phyloP scores from a whole-genome alignment of 2,113 vertebrate species.

The Sturnus vulgaris region DNA sequence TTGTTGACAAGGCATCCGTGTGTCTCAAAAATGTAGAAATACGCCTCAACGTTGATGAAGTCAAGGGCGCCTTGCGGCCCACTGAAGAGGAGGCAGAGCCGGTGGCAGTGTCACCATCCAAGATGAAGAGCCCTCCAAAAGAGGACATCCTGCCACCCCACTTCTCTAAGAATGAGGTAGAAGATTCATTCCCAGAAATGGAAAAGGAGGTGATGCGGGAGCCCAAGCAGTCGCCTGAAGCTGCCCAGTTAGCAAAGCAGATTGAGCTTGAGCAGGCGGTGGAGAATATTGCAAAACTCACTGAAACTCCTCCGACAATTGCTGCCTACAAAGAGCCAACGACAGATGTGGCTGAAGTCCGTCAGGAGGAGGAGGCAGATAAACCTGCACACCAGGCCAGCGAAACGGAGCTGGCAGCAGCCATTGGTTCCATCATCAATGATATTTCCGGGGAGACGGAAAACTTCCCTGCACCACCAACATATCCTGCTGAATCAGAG shows the following conservation, averaged over 20 bases:
- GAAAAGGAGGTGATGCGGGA: conserved; percentile 75
- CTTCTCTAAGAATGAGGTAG: conserved; percentile 69
- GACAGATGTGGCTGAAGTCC: conserved; percentile 65
- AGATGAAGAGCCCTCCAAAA: conserved; percentile 73
- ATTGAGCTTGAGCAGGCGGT: conserved; percentile 94
- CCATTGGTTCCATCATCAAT: conserved; percentile 96
- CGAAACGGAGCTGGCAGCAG: conserved; percentile 94
- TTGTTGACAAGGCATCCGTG: conserved; percentile 77
- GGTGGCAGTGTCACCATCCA: conserved; percentile 45
- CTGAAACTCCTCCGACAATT: conserved; percentile 76
- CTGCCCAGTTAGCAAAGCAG: conserved; percentile 84
- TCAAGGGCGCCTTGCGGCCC: conserved; percentile 76
- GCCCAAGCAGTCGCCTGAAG: conserved; percentile 71
- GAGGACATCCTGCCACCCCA: conserved; percentile 62
- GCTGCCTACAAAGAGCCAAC: conserved; percentile 82
- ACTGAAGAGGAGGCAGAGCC: conserved; percentile 73
- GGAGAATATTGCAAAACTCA: conserved; percentile 92
- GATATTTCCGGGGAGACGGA: conserved; percentile 86
- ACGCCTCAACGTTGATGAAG: conserved; percentile 79
- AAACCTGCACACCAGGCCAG: conserved; percentile 89
- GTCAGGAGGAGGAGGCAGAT: conserved; percentile 81
- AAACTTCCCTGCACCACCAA: conserved; percentile 77
- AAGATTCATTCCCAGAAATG: conserved; percentile 42
- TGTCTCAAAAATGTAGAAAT: conserved; percentile 83
- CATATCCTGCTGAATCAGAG: conserved; percentile 69